Base-by-base conservation (phyloP, 2,888 invertebrate genomes). In the Disparrhopalites patrizii region DNA sequence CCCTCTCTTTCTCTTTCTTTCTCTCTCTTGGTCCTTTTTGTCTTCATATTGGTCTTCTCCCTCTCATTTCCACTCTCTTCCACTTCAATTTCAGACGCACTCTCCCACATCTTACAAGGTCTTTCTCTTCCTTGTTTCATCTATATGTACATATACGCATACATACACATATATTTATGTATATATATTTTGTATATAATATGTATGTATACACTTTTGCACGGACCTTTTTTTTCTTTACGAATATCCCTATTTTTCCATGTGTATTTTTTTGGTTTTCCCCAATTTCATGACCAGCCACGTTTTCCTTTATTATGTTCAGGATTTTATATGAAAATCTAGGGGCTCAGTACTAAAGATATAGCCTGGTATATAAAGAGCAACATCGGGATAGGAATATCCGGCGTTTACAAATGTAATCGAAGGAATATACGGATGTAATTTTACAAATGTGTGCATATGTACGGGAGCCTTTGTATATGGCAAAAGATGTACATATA, bases 61-160 rank as follows among this genome's bases (percentile, higher is more conserved):
- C 36, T 31, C 30, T 51, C 30, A 54, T 28, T 54, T 54, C 30
- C 54, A 28, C 54, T 54, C 18, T 27, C 54, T 40, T 20, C 25
- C 15, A 20, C 8, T 20, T 56, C 23, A 10, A 13, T 13, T 36
- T 33, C 33, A 18, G 2, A 15, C 15, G 13, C 30, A 15, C 15
- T 27, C 27, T 18, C 33, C 31, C 28, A 30, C 31, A 25, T 15
- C n/a, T 3, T 13, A 7, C 8, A 3, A 25, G 8, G 10, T 47
- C 47, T 7, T 23, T 18, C n/a, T 47, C 23, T 36, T 40, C 20
- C 20, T 20, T 20, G 40, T 40, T 40, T 40, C 40, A n/a, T n/a
- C n/a, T 36, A 10, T 36, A 36, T 36, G 36, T 36, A 36, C 36
- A 15, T 36, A 15, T 36, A 15, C 13, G 36, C 36, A 36, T 36